Percentiles rank a stretch among this genome's conserved stretches.
Conservation (phyloP, 2,113 vertebrate species). For the Nothobranchius kuhntae region DNA sequence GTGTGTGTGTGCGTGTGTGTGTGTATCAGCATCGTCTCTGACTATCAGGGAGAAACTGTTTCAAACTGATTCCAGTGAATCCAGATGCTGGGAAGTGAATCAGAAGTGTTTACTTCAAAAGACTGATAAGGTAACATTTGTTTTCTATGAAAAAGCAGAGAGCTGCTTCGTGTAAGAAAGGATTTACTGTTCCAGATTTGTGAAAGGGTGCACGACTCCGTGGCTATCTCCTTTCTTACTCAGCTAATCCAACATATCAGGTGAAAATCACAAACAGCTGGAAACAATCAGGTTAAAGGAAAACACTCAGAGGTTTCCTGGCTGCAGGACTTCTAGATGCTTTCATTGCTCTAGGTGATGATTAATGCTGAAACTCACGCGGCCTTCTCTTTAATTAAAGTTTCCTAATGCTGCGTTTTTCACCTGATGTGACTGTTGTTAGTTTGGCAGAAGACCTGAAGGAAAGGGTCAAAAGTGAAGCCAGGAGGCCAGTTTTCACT, state of each 20-base stretch:
- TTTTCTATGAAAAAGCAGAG: constrained; percentile 34
- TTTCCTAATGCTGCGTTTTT: neutral
- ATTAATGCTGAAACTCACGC: constrained; percentile 5
- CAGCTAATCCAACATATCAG: constrained; percentile 25
- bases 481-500: neutral
- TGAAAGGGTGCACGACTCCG: constrained; percentile 2
- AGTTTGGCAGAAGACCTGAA: neutral
- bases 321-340: constrained; percentile 1
- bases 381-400: constrained; percentile 1
- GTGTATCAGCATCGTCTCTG: neutral
- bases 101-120: constrained; percentile 53
- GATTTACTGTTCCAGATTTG: constrained; percentile 27
- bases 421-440: neutral
- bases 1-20: neutral
- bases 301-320: neutral
- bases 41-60: neutral
- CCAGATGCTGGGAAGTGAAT: constrained; percentile 47
- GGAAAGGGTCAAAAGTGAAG: neutral
- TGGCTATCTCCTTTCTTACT: constrained; percentile 29
- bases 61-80: constrained; percentile 10
- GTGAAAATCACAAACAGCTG: constrained; percentile 37
- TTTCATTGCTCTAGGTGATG: constrained; percentile 4
- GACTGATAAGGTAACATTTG: constrained; percentile 49
- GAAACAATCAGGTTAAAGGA: constrained; percentile 18
- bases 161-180: constrained; percentile 24